These are phyloP conservation scores for Pemphigus obesinymphae DNA, from an alignment of 1,140 invertebrate species.

Conservation along the genomic window DNA sequence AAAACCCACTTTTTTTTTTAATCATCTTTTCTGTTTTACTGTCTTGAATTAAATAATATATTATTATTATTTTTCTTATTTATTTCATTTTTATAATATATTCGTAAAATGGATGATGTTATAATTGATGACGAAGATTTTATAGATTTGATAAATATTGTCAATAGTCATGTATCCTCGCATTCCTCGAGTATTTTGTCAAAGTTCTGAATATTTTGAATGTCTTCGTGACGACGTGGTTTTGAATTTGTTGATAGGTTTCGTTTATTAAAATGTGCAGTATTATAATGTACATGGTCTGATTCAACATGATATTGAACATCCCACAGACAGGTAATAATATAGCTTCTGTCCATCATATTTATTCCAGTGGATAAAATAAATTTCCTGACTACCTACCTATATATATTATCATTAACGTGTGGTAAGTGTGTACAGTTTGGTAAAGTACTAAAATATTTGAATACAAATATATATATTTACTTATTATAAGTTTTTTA, in stretches of 20 bases:
- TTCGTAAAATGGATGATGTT: too few relatives aligned
- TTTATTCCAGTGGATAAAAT: too few relatives aligned
- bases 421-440: too few relatives aligned
- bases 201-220: background rate
- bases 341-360: too few relatives aligned
- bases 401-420: too few relatives aligned
- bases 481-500: too few relatives aligned
- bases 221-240: background rate
- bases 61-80: too few relatives aligned
- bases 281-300: background rate
- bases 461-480: too few relatives aligned
- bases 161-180: background rate
- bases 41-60: background rate
- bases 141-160: background rate
- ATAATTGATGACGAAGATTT: background rate
- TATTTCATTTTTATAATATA: background rate
- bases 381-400: too few relatives aligned
- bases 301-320: too few relatives aligned
- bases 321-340: background rate
- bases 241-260: background rate
- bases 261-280: background rate
- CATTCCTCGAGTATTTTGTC: background rate
- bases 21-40: background rate
- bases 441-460: too few relatives aligned
- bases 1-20: too few relatives aligned